phyloP scores from a whole-genome alignment of 2,797 vertebrate species.

The Leptatherina wallacei region DNA sequence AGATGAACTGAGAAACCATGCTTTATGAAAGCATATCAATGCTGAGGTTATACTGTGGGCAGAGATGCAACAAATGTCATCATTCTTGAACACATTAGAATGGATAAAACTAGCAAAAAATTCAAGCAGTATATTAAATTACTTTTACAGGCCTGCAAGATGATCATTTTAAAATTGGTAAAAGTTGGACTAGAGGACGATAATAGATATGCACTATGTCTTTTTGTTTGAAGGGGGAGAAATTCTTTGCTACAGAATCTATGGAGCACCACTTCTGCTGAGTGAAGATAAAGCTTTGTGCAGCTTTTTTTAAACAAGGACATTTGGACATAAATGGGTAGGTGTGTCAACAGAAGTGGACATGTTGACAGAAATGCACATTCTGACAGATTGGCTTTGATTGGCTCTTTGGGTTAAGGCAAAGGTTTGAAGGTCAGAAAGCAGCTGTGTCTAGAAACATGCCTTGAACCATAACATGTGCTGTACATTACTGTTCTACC shows the following conservation, averaged over 20 bases:
- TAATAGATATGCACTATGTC: background rate
- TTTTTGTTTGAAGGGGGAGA: background rate
- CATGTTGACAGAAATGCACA: conserved; percentile 37
- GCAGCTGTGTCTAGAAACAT: conserved; percentile 39
- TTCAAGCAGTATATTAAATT: background rate
- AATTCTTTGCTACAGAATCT: conserved; percentile 3
- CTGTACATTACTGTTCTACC: conserved; percentile 1
- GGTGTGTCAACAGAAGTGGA: conserved; percentile 43
- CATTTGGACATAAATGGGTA: conserved; percentile 34
- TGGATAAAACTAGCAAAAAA: conserved; percentile 6
- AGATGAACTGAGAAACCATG: background rate
- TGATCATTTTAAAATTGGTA: conserved; percentile 8
- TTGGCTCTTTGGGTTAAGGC: conserved; percentile 39
- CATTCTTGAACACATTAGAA: background rate
- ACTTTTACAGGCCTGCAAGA: background rate
- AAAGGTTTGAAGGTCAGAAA: conserved; percentile 42
- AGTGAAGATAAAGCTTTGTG: background rate
- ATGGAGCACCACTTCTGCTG: background rate
- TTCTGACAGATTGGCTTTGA: conserved; percentile 41
- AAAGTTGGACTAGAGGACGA: conserved; percentile 4
- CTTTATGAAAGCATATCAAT: conserved; percentile 4
- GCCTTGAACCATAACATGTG: conserved; percentile 16
- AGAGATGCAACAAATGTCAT: background rate
- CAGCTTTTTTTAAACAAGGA: conserved; percentile 18
- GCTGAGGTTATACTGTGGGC: background rate